Evolutionary conservation across 2,113 vertebrate species (phyloP).

Genomic region (Thalassarche chlororhynchos): DNA sequence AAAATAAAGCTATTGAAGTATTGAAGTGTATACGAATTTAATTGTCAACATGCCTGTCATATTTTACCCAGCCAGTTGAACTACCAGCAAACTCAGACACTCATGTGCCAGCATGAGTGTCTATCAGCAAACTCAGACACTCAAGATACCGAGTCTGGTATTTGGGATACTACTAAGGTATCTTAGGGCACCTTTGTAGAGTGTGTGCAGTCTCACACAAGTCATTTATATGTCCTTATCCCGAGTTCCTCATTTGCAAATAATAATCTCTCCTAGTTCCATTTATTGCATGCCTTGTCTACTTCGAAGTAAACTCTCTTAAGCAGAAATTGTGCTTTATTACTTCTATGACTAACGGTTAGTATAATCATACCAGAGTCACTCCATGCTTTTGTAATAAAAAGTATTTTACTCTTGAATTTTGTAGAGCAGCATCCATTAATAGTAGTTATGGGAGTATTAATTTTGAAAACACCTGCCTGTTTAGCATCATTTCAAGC

Average conservation of each 20-base stretch:
- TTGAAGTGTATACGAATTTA: not conserved
- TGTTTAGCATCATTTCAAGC: not conserved
- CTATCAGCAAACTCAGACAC: not conserved
- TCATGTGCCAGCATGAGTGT: not conserved
- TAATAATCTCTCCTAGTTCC: not conserved
- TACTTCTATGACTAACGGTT: not conserved
- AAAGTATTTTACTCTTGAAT: not conserved
- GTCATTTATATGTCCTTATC: not conserved
- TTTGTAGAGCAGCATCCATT: not conserved
- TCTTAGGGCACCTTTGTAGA: not conserved
- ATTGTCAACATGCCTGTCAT: not conserved
- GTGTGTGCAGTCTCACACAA: not conserved
- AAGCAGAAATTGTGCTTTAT: not conserved
- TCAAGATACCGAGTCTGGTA: not conserved
- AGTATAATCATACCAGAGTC: not conserved
- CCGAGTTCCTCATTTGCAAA: not conserved
- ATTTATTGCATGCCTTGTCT: not conserved
- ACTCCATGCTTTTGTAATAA: not conserved
- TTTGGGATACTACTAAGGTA: not conserved
- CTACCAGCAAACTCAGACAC: not conserved
- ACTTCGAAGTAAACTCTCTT: not conserved
- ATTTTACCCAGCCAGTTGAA: not conserved
- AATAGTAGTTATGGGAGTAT: not conserved
- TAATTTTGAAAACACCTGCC: not conserved
- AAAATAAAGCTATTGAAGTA: not conserved